Evolutionary conservation across 2,113 vertebrate species (phyloP), one percentile per base, ranked within the genome.

Genomic region (Acinonyx jubatus): DNA sequence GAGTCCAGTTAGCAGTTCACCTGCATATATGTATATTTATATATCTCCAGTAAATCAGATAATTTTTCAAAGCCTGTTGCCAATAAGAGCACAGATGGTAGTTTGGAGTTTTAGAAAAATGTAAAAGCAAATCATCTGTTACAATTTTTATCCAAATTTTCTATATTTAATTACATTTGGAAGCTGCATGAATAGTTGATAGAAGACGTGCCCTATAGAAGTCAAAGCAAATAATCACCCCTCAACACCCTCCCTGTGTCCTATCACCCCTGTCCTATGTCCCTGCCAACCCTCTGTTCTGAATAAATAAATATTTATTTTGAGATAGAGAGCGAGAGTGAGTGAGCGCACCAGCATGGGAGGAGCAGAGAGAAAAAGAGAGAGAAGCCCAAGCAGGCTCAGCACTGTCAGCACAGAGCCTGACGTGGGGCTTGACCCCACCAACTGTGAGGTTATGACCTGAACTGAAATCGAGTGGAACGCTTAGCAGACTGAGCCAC

Each of bases 141-240:
- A 57, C 5, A n/a, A 71, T 55, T 84, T 82, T 91, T 52, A n/a
- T 48, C 33, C n/a, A 33, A 7, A 83, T 93, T 52, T 78, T 73
- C 52, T n/a, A 74, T 55, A 88, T 96, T 93, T 95, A 78, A 86
- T 71, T 84, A 48, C 8, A 52, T 63, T 93, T 92, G n/a, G 27
- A 71, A 83, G 2, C 41, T 97, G 36, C 48, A 68, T 45, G 52
- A 29, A 33, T 27, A 50, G 61, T 76, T 94, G 55, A 83, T 25
- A 48, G 33, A 86, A 89, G 48, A 11, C 19, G 12, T 55, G 14
- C 31, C 68, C 57, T 82, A 0, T 80, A 52, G 61, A 63, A 33
- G 2, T 68, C 92, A 95, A 71, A 55, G 52, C 73, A 76, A 48
- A 74, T 63, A 41, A 41, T 38, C 33, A 25, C 14, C 2, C 19